Evolutionary conservation across 1,140 invertebrate species (phyloP).

Genomic region (Neotoxoptera formosana): DNA sequence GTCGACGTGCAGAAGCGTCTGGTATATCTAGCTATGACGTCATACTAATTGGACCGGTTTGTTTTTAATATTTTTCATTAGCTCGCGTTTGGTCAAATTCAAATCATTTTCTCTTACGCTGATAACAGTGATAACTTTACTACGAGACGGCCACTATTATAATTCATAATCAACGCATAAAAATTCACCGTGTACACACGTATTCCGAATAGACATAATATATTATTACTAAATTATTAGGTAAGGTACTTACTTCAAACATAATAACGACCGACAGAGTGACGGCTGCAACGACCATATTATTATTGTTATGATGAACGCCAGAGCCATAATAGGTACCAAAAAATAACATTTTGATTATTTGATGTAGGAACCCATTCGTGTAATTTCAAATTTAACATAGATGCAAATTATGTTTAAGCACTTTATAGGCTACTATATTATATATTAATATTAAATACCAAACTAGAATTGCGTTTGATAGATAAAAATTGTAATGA

Average conservation of each 20-base stretch:
- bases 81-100: background rate
- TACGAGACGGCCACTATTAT: background rate
- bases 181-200: background rate
- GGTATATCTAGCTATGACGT: conserved; percentile 19
- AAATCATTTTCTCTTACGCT: background rate
- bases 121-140: background rate
- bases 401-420: too few relatives aligned
- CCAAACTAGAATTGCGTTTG: background rate
- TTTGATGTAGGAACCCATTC: too few relatives aligned
- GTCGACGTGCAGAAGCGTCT: conserved; percentile 3
- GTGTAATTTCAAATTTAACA: too few relatives aligned
- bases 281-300: background rate
- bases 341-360: background rate
- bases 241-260: background rate
- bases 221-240: too few relatives aligned
- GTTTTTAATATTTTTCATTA: background rate
- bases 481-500: background rate
- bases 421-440: too few relatives aligned
- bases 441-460: background rate
- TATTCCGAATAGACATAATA: background rate
- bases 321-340: background rate
- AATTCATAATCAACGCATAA: background rate
- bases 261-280: background rate
- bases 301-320: background rate
- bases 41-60: conserved; percentile 26